Conservation (phyloP, 2,797 vertebrate species). For the Schizopygopsis malacanthus region DNA sequence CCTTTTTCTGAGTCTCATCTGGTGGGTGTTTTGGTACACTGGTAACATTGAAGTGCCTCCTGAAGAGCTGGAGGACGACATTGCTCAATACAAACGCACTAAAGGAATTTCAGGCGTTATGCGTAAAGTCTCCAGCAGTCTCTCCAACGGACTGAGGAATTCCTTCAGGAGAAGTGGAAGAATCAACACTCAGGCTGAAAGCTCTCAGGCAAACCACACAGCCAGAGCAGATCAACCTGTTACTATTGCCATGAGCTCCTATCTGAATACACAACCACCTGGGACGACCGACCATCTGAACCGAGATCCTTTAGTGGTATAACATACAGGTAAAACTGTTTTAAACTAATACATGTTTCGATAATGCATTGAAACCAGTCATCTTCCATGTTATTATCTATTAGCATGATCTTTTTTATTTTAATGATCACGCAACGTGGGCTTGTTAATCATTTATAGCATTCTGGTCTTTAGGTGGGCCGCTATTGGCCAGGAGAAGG, state of each 20-base stretch:
- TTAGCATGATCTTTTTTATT: constrained; percentile 20
- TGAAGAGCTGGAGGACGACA: constrained; percentile 82
- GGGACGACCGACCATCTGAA: constrained; percentile 50
- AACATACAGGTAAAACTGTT: constrained; percentile 54
- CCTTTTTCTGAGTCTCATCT: constrained; percentile 91
- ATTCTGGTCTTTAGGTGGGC: background rate
- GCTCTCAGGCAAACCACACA: background rate
- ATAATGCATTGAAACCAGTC: background rate
- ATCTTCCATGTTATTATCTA: background rate
- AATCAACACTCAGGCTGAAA: background rate
- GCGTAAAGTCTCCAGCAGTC: constrained; percentile 71
- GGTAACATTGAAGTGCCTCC: constrained; percentile 90
- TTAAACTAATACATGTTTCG: background rate
- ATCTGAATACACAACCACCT: constrained; percentile 39
- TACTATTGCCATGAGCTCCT: constrained; percentile 62
- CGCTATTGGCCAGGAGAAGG: constrained; percentile 17
- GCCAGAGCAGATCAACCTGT: constrained; percentile 41
- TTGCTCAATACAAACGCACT: constrained; percentile 71
- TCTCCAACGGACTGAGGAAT: constrained; percentile 73
- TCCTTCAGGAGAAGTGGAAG: constrained; percentile 66
- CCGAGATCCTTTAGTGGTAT: constrained; percentile 71
- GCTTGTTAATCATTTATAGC: constrained; percentile 53
- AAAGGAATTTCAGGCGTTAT: constrained; percentile 67
- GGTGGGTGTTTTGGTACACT: constrained; percentile 96
- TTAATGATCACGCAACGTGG: background rate